These are phyloP conservation scores for Dryas iulia DNA, from an alignment of 1,140 invertebrate species.

Conservation along the genomic window DNA sequence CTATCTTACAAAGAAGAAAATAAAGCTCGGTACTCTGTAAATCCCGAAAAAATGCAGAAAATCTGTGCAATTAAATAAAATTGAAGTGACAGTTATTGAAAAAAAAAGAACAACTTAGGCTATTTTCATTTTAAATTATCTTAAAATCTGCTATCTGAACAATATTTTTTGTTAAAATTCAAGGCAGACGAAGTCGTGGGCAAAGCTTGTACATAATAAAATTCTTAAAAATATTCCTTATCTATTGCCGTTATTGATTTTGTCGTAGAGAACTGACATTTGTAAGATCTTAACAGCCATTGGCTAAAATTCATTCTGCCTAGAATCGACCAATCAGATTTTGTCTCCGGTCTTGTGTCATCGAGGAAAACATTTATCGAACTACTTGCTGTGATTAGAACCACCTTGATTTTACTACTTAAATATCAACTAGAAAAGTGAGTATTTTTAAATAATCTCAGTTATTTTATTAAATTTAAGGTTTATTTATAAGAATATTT, in stretches of 20 bases:
- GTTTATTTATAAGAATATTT: neutral
- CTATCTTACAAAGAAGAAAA: too few relatives aligned
- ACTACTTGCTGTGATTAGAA: constrained; percentile 23
- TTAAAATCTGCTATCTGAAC: too few relatives aligned
- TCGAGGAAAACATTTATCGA: constrained; percentile 15
- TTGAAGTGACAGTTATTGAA: too few relatives aligned
- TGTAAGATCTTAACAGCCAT: neutral
- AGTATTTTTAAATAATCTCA: constrained; percentile 1
- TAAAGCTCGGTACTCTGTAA: too few relatives aligned
- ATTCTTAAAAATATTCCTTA: neutral
- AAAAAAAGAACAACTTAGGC: too few relatives aligned
- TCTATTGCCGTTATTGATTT: neutral
- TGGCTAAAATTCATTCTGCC: neutral
- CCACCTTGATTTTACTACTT: constrained; percentile 9
- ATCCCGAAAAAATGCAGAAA: too few relatives aligned
- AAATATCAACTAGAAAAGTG: constrained; percentile 4
- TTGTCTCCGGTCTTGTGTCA: neutral
- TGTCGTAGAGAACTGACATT: neutral
- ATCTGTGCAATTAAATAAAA: too few relatives aligned
- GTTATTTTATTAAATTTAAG: neutral
- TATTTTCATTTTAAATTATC: too few relatives aligned
- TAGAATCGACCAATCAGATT: neutral
- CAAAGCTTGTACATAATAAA: too few relatives aligned
- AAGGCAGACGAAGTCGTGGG: too few relatives aligned
- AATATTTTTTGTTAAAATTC: too few relatives aligned